Evolutionary conservation across 2,113 vertebrate genomes (phyloP).

Genomic region (Aphyosemion australe): DNA sequence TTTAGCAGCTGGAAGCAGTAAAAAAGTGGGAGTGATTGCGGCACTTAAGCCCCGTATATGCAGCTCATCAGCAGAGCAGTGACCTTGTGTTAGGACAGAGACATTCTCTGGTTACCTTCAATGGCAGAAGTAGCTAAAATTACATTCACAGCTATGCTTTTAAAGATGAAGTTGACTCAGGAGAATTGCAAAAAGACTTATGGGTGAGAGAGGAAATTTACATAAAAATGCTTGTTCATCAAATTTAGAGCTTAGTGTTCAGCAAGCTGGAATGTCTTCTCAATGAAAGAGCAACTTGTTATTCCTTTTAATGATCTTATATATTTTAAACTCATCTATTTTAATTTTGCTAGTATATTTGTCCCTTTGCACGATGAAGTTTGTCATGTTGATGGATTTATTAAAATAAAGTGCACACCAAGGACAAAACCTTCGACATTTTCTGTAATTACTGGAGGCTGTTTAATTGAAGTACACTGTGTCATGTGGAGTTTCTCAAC

Average conservation of each 20-base stretch:
- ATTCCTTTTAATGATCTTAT: not conserved
- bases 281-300: not conserved
- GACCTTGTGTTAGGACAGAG: conserved; percentile 67
- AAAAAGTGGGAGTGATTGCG: conserved; percentile 44
- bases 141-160: conserved; percentile 34
- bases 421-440: conserved; percentile 18
- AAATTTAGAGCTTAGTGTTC: not conserved
- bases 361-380: not conserved
- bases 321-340: not conserved
- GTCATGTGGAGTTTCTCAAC: conserved; percentile 1
- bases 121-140: conserved; percentile 38
- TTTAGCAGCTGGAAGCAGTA: conserved; percentile 49
- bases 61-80: conserved; percentile 56
- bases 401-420: not conserved
- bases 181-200: not conserved
- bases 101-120: conserved; percentile 54
- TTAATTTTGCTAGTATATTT: not conserved
- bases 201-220: not conserved
- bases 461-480: not conserved
- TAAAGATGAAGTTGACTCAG: conserved; percentile 27
- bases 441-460: conserved; percentile 9
- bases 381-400: conserved; percentile 1
- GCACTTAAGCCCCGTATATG: conserved; percentile 48
- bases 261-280: not conserved
- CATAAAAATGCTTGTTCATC: not conserved